Evolutionary conservation across 30 jellyfish, hydroid and myxozoan species (phyloP).

Genomic region (Hydractinia echinata): DNA sequence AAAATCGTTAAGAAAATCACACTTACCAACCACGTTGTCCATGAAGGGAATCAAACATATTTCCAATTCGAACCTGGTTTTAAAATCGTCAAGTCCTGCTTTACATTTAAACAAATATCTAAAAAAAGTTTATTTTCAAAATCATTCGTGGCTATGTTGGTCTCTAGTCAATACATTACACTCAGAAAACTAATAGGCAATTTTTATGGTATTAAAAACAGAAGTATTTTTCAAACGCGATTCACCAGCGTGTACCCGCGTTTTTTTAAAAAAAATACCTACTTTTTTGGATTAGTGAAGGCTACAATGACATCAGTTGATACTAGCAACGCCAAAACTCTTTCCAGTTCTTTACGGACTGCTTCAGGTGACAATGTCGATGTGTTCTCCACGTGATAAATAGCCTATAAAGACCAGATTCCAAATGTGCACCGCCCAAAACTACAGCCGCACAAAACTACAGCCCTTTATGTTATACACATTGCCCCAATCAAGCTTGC

Average conservation of each 20-base stretch:
- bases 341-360: conserved; percentile 44
- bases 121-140: not conserved
- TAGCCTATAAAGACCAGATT: conserved; percentile 37
- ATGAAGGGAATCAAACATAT: conserved; percentile 64
- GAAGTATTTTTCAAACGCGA: not conserved
- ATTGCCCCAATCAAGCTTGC: too few relatives aligned
- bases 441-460: too few relatives aligned
- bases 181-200: not conserved
- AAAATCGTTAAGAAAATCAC: not conserved
- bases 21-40: conserved; percentile 72
- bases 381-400: conserved; percentile 79
- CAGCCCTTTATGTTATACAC: too few relatives aligned
- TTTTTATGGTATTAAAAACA: not conserved
- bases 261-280: not conserved
- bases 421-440: too few relatives aligned
- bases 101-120: conserved; percentile 63
- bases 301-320: conserved; percentile 18
- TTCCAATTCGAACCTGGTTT: conserved; percentile 61
- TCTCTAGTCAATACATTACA: not conserved
- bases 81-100: conserved; percentile 44
- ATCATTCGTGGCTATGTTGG: not conserved
- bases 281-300: conserved; percentile 52
- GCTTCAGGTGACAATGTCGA: conserved; percentile 65
- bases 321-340: conserved; percentile 45
- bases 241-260: not conserved